phyloP scores from a whole-genome alignment of 2,797 vertebrate species.

The Semotilus atromaculatus region DNA sequence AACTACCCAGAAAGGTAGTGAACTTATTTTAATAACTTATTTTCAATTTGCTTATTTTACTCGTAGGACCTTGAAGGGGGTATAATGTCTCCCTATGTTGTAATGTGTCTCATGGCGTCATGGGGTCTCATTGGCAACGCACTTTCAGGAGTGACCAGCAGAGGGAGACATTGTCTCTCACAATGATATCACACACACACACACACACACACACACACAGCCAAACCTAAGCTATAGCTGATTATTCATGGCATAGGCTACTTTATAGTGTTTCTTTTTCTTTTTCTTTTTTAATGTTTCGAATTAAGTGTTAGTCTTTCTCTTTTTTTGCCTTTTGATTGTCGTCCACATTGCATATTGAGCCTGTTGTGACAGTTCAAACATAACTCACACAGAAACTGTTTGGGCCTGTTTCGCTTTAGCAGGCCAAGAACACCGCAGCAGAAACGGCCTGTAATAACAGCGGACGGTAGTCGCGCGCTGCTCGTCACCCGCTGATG shows the following conservation, averaged over 20 bases:
- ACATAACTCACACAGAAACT: not conserved
- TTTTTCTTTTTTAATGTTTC: too few relatives aligned
- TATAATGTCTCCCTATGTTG: not conserved
- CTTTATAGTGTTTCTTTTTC: not conserved
- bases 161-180: not conserved
- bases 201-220: too few relatives aligned
- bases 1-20: not conserved
- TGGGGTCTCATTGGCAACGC: too few relatives aligned
- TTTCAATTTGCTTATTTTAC: not conserved
- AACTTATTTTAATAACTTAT: not conserved
- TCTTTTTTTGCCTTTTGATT: not conserved
- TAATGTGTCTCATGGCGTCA: not conserved
- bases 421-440: not conserved
- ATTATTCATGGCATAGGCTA: not conserved
- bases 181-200: not conserved
- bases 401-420: not conserved
- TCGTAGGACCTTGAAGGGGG: not conserved
- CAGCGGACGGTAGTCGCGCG: too few relatives aligned
- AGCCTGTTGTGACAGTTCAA: not conserved
- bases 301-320: not conserved
- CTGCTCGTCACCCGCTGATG: not conserved
- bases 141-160: not conserved
- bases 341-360: not conserved
- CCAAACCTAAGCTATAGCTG: not conserved
- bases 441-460: constrained; percentile 1